These are phyloP conservation scores for Coecobrya sp. DNA, from an alignment of 2,888 invertebrate species.

Conservation along the genomic window DNA sequence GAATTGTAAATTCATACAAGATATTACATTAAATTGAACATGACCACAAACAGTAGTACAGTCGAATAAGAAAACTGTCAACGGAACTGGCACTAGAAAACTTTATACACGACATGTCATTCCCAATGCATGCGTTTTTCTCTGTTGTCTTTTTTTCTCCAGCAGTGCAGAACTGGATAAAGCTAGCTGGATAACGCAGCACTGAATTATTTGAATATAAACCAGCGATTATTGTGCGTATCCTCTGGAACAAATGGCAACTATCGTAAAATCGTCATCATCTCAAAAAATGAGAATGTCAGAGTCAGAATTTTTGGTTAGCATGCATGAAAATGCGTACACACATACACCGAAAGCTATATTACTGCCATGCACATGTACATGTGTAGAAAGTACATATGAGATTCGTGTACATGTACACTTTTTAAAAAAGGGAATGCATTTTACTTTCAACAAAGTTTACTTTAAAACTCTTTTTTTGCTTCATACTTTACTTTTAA, in stretches of 20 bases:
- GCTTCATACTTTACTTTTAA: not conserved
- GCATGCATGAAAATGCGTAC: not conserved
- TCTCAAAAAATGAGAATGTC: constrained; percentile 55
- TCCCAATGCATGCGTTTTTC: not conserved
- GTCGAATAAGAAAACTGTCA: not conserved
- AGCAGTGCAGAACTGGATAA: constrained; percentile 40
- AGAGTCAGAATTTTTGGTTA: constrained; percentile 42
- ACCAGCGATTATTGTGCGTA: constrained; percentile 32
- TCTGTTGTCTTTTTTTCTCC: not conserved
- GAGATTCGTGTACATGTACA: not conserved
- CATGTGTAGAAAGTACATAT: not conserved
- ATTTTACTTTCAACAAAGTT: not conserved
- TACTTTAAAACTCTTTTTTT: not conserved
- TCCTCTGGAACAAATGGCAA: constrained; percentile 47
- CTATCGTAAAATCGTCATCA: constrained; percentile 30
- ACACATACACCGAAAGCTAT: not conserved
- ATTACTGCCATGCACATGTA: not conserved
- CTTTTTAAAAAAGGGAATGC: not conserved
- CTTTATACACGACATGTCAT: constrained; percentile 15
- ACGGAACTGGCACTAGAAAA: not conserved
- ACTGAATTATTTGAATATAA: not conserved
- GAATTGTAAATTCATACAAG: not conserved
- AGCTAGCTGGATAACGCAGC: constrained; percentile 19
- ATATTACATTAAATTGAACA: not conserved
- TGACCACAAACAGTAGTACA: not conserved